Base-by-base conservation (phyloP, 2,113 vertebrate genomes). In the Eira barbara region DNA sequence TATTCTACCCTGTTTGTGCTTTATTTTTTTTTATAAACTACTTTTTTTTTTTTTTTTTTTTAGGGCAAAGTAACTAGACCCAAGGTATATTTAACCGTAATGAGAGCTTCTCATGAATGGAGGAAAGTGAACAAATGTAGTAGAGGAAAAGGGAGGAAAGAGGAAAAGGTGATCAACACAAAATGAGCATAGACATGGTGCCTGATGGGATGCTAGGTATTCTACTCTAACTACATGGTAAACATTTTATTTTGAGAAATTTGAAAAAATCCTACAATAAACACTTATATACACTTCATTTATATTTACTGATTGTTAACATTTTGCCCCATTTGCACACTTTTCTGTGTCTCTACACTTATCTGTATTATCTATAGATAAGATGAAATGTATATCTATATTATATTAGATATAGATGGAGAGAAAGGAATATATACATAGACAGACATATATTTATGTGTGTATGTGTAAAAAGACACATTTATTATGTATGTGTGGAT, bases 231-330 rank as follows among this genome's bases (percentile, higher is more conserved):
- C 36, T 36, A 69, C 7, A 92, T 2, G 69, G 25, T 7, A 76
- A 65, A 65, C 11, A 52, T 65, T 88, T 82, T 73, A 82, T 91
- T 92, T 95, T 74, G 83, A 76, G 84, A 94, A 90, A 42, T 85
- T 49, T 91, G 67, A 49, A 95, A 93, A 39, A 84, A 27, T n/a
- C n/a, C n/a, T 83, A 52, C 2, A 93, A 49, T 73, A 49, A 91
- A 52, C 15, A 63, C 17, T 45, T 14, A 89, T 20, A 49, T 47
- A 39, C 12, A 39, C 39, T 49, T 59, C n/a, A 78, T 4, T n/a
- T 78, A 69, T 45, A 23, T 17, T 67, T 45, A 80, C 6, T 91
- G 18, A 39, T 17, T 34, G 21, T 31, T 55, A 91, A 74, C 1
- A 69, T 52, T 87, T 81, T 74, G 2, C 3, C 7, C 2, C 21